Percentiles rank a stretch among this genome's conserved stretches.
phyloP scores from a whole-genome alignment of 2,113 vertebrate genomes.

The rat (Rattus norvegicus) region DNA sequence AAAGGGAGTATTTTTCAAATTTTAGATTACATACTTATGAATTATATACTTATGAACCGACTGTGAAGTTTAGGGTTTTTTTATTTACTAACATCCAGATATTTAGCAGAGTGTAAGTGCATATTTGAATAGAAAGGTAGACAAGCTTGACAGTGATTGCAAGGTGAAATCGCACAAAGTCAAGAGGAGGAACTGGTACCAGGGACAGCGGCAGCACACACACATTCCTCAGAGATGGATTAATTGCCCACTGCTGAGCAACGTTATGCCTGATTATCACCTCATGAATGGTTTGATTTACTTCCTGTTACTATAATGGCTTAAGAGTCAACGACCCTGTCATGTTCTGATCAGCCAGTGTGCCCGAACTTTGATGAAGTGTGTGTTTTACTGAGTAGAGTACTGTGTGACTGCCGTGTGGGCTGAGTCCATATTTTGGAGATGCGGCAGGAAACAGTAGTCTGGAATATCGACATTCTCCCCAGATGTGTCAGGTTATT shows the following conservation, averaged over 20 bases:
- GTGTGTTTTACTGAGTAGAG: neutral
- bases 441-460: neutral
- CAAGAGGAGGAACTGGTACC: neutral
- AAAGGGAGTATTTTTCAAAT: neutral
- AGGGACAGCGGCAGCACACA: neutral
- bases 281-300: conserved; percentile 54
- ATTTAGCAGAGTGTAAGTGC: neutral
- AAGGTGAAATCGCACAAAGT: neutral
- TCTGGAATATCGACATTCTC: neutral
- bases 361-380: neutral
- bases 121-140: neutral
- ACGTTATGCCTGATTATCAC: neutral
- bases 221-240: neutral
- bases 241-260: neutral
- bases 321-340: conserved; percentile 5
- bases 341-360: neutral
- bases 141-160: neutral
- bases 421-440: neutral
- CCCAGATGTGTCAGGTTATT: neutral
- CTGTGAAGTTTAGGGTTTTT: neutral
- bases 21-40: neutral
- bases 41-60: conserved; percentile 18
- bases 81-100: neutral
- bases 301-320: neutral
- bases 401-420: neutral